phyloP scores from a whole-genome alignment of 2,888 invertebrate genomes.

The Polydrusus pterygomalis region DNA sequence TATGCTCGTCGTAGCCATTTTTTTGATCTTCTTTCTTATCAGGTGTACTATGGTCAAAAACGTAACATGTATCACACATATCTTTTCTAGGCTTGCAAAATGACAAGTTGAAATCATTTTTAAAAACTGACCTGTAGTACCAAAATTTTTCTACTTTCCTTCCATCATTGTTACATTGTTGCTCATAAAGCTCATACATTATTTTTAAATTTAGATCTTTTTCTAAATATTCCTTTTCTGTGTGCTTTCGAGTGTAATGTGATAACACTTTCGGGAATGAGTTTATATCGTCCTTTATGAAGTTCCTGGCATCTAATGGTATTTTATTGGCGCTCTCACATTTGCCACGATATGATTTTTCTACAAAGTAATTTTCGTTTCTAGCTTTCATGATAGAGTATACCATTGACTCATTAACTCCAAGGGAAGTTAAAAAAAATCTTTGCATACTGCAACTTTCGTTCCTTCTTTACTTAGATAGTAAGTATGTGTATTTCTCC shows the following conservation, averaged over 20 bases:
- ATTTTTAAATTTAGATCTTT: background rate
- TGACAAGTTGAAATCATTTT: background rate
- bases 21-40: background rate
- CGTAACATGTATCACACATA: background rate
- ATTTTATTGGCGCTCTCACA: constrained; percentile 5
- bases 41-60: background rate
- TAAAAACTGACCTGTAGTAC: constrained; percentile 3
- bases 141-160: constrained; percentile 1
- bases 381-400: background rate
- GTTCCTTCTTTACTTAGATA: background rate
- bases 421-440: background rate
- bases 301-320: constrained; percentile 3
- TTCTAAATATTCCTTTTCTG: background rate
- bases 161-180: background rate
- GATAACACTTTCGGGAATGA: constrained; percentile 1
- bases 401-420: background rate
- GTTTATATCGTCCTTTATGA: background rate
- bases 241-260: background rate
- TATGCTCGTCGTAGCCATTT: background rate
- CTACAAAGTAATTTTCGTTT: constrained; percentile 1
- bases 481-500: background rate
- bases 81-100: background rate
- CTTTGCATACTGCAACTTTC: background rate
- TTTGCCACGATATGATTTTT: background rate
- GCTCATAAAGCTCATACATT: background rate